Base-by-base conservation (phyloP, 2,113 vertebrate genomes). In the Lophochroa leadbeateri region DNA sequence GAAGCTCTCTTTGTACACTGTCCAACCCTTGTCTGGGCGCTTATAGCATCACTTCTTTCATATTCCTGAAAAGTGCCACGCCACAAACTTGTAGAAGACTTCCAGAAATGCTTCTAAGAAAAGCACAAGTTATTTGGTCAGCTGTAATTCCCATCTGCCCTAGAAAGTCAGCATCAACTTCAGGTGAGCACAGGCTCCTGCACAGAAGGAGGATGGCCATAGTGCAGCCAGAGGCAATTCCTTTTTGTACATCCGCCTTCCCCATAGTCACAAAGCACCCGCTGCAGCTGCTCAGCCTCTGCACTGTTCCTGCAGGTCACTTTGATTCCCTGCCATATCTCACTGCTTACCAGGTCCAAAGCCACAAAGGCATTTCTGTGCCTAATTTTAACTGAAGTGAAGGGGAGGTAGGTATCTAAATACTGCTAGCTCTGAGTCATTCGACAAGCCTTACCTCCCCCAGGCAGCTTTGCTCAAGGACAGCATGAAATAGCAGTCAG, bases 151-250 rank as follows among this genome's bases (percentile, higher is more conserved):
- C 43, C 33, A 19, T 33, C 29, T 33, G 29, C 50, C 64, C 65
- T 47, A 55, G 83, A 75, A 70, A 83, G 43, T 25, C 64, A 74
- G 4, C 41, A 33, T 20, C 46, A 24, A 6, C 47, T 69, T 89
- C 61, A 84, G 39, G 47, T 57, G 61, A 76, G 13, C 6, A 3
- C 0, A 6, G 60, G 27, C 55, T 84, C 24, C 46, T 15, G 20
- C 33, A n/a, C 0, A 0, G 24, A 55, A 52, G 47, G 11, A 52
- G 47, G 13, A 18, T 0, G 6, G 31, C 20, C 0, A 0, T 1
- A 1, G 8, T 25, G 20, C 37, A 23, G 33, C 28, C n/a, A 39
- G 52, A 35, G 43, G 31, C 16, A 44, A 27, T 37, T 77, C 43
- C n/a, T 78, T 57, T 57, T 0, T 0, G 35, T 21, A 13, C 0